Conservation (phyloP, 2,113 vertebrate species). For the Romanogobio albipinnatus region DNA sequence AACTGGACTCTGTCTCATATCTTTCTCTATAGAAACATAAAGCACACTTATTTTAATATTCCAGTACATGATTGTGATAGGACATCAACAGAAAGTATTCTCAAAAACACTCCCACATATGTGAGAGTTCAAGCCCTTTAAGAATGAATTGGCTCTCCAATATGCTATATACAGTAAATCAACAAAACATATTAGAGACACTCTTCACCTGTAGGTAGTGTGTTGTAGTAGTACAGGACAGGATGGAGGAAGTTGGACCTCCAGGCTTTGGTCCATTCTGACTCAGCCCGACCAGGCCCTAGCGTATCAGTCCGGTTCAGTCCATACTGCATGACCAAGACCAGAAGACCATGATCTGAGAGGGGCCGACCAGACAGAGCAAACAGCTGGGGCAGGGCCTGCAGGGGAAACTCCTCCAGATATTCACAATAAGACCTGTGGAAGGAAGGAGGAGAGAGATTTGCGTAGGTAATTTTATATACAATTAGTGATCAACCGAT, state of each 20-base stretch:
- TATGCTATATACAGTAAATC: too few relatives aligned
- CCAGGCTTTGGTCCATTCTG: constrained; percentile 89
- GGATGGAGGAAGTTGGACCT: constrained; percentile 96
- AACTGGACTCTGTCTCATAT: constrained; percentile 83
- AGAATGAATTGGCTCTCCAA: not conserved
- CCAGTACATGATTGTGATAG: not conserved
- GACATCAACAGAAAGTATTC: not conserved
- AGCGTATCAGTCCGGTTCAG: constrained; percentile 81
- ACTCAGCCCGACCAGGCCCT: constrained; percentile 83
- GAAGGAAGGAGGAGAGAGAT: not conserved
- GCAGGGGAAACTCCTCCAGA: constrained; percentile 89
- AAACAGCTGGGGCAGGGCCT: constrained; percentile 84
- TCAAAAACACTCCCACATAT: not conserved
- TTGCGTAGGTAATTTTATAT: not conserved
- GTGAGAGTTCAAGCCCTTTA: not conserved
- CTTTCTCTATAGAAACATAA: constrained; percentile 75
- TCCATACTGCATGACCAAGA: constrained; percentile 92
- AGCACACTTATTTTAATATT: not conserved
- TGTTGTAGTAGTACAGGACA: constrained; percentile 90
- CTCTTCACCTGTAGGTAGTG: constrained; percentile 85
- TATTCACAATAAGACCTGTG: constrained; percentile 81
- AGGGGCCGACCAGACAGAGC: constrained; percentile 80
- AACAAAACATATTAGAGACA: not conserved
- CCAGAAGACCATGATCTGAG: constrained; percentile 79
- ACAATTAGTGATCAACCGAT: too few relatives aligned